Evolutionary conservation across 2,888 invertebrate genomes (phyloP).

Genomic region (Temnothorax ravouxi): DNA sequence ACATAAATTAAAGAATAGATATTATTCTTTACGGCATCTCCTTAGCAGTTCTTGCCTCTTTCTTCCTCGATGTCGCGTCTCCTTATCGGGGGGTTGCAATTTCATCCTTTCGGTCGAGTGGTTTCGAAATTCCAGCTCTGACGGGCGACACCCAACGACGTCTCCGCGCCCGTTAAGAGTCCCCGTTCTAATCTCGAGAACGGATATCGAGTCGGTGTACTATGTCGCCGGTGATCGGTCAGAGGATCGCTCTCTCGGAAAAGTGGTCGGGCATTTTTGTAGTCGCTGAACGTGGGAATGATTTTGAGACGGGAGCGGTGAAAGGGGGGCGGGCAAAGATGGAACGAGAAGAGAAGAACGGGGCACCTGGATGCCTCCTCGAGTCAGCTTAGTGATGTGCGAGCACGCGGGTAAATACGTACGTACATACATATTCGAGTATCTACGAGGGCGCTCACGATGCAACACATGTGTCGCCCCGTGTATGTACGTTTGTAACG

Average conservation of each 20-base stretch:
- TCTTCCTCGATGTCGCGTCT: constrained; percentile 39
- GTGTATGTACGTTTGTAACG: constrained; percentile 77
- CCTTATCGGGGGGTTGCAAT: constrained; percentile 72
- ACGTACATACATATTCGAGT: constrained; percentile 53
- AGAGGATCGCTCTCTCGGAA: constrained; percentile 75
- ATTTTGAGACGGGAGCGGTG: constrained; percentile 74
- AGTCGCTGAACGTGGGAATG: constrained; percentile 77
- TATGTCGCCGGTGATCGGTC: constrained; percentile 77
- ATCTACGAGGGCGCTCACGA: constrained; percentile 41
- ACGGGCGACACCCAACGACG: constrained; percentile 69
- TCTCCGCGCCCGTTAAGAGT: constrained; percentile 70
- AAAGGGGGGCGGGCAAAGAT: constrained; percentile 38
- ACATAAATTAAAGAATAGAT: background rate
- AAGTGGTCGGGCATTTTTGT: constrained; percentile 76
- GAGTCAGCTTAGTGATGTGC: constrained; percentile 71
- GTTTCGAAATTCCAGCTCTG: constrained; percentile 74
- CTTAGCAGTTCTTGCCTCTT: constrained; percentile 50
- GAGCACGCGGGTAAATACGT: constrained; percentile 53
- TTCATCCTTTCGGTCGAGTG: constrained; percentile 74
- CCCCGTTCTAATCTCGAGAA: constrained; percentile 74
- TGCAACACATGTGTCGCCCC: constrained; percentile 73
- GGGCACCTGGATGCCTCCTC: constrained; percentile 71
- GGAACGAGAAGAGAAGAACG: constrained; percentile 61
- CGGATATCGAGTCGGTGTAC: constrained; percentile 77
- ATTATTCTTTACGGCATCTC: constrained; percentile 5